phyloP scores from a whole-genome alignment of 53 echinoderm and acorn worm species.

The Echinarachnius parma region DNA sequence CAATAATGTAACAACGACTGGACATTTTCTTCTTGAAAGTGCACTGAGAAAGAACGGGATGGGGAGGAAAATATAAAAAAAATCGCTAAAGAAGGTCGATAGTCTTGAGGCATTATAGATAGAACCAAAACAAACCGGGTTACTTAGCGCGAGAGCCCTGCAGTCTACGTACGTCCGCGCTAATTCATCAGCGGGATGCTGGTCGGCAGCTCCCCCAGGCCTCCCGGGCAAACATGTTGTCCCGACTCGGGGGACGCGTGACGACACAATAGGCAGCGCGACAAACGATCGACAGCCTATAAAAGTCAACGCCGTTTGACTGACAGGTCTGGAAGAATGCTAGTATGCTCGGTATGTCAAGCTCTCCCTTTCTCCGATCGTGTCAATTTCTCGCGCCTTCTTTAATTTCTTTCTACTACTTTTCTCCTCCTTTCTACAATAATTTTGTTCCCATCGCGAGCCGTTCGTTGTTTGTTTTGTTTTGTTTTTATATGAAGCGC shows the following conservation, averaged over 20 bases:
- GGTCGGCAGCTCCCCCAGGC: constrained; percentile 27
- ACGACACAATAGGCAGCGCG: constrained; percentile 33
- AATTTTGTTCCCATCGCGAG: constrained; percentile 4
- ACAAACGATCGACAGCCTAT: constrained; percentile 38
- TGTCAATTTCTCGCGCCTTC: constrained; percentile 36
- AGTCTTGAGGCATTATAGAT: constrained; percentile 32
- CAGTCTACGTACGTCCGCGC: no score
- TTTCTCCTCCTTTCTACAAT: not conserved
- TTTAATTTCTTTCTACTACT: not conserved
- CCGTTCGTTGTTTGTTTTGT: constrained; percentile 30
- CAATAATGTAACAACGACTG: no score
- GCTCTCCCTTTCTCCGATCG: constrained; percentile 36
- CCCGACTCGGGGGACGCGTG: constrained; percentile 28
- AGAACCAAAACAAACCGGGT: constrained; percentile 40
- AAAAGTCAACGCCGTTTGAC: constrained; percentile 35
- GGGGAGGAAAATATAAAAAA: no score
- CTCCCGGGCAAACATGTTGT: constrained; percentile 44
- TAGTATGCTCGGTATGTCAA: constrained; percentile 41
- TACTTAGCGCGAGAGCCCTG: constrained; percentile 24
- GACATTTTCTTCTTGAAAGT: constrained; percentile 5
- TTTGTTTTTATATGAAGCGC: no score
- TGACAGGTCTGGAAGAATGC: constrained; percentile 38
- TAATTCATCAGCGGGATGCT: constrained; percentile 41
- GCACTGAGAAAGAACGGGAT: no score
- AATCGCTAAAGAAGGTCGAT: no score